Percentiles rank a stretch among this genome's conserved stretches.
Evolutionary conservation across 2,113 vertebrate genomes (phyloP).

Genomic region (Ascaphus truei): DNA sequence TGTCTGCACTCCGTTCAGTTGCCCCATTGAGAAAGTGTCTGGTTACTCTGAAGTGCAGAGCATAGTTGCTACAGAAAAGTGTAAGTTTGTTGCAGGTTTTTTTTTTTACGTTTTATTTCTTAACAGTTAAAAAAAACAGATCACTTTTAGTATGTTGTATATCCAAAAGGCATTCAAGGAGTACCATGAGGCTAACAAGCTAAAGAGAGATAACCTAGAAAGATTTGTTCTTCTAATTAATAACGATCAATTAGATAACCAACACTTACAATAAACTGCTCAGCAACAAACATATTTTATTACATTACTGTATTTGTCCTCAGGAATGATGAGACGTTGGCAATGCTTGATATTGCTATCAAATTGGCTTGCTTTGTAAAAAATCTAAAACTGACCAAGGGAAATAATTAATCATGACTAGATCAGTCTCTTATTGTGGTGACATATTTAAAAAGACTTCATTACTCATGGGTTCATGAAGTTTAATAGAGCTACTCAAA

Average conservation of each 20-base stretch:
- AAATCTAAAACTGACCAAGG: conserved; percentile 34
- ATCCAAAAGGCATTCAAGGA: no score
- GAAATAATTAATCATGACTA: conserved; percentile 29
- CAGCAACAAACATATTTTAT: not conserved
- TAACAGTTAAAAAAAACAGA: no score
- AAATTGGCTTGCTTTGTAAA: conserved; percentile 35
- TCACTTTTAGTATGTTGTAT: no score
- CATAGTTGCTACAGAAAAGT: no score
- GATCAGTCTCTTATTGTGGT: conserved; percentile 41
- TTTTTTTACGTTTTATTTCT: no score
- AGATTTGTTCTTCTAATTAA: no score
- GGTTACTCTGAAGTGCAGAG: no score
- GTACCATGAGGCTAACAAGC: no score
- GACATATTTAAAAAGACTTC: conserved; percentile 37
- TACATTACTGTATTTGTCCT: conserved; percentile 35
- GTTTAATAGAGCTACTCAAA: conserved; percentile 36
- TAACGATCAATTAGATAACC: conserved; percentile 1
- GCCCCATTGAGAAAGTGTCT: no score
- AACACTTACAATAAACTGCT: not conserved
- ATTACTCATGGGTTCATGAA: conserved; percentile 34
- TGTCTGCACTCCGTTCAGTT: no score
- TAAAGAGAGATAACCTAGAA: no score
- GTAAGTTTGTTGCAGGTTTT: no score
- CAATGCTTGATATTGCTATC: conserved; percentile 33
- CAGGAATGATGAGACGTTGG: conserved; percentile 38